phyloP scores from a whole-genome alignment of 2,797 vertebrate species.

The Setipinna tenuifilis region DNA sequence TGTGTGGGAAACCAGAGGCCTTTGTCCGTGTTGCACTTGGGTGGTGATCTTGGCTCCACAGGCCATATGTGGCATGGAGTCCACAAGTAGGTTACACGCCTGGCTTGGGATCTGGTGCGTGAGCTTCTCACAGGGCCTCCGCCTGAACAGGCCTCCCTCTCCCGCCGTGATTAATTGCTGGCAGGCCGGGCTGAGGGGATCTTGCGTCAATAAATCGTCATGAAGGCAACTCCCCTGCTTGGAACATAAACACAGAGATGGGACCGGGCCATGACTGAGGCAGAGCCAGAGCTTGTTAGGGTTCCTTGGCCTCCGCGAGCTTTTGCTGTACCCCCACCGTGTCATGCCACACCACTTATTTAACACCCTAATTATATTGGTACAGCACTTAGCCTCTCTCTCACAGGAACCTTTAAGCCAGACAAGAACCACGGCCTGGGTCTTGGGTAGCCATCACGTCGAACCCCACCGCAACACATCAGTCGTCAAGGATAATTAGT shows the following conservation, averaged over 20 bases:
- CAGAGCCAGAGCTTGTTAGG: constrained; percentile 62
- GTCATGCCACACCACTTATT: constrained; percentile 43
- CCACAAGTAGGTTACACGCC: constrained; percentile 66
- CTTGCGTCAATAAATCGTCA: constrained; percentile 77
- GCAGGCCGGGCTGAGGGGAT: constrained; percentile 65
- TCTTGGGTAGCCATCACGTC: constrained; percentile 7
- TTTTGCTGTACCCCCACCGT: constrained; percentile 33
- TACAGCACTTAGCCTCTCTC: constrained; percentile 44
- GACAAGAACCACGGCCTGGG: constrained; percentile 37
- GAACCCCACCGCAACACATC: background rate
- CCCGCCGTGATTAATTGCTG: constrained; percentile 68
- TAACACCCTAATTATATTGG: constrained; percentile 58
- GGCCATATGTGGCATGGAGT: constrained; percentile 69
- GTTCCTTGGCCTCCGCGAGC: constrained; percentile 54
- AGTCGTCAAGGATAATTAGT: constrained; percentile 19
- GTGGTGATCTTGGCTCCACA: constrained; percentile 66
- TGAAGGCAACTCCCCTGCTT: constrained; percentile 68
- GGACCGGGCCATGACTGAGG: constrained; percentile 63
- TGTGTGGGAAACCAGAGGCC: background rate
- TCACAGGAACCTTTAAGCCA: constrained; percentile 46
- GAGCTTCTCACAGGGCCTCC: constrained; percentile 49
- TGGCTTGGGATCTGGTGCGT: constrained; percentile 60
- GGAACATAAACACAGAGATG: constrained; percentile 67
- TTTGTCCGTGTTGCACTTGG: constrained; percentile 67
- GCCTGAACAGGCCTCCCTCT: constrained; percentile 58